Base-by-base conservation (phyloP, 2,888 invertebrate species). In the Yponomeuta malinellus region DNA sequence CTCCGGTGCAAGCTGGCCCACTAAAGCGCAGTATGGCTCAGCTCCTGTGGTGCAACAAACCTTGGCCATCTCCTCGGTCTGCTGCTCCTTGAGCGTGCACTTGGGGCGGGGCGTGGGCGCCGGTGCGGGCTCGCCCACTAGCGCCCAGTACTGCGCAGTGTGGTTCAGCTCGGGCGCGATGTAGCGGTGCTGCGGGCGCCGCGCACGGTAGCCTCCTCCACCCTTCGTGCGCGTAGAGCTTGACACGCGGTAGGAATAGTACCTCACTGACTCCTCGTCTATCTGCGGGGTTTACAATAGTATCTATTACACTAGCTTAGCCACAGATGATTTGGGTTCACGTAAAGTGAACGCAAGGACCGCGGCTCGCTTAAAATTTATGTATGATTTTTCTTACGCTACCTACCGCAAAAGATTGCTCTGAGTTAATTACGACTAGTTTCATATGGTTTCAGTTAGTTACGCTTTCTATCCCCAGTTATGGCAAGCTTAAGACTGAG, bases 91-190 rank as follows among this genome's bases (percentile, higher is more conserved):
- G 71, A 91, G 79, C 59, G 90, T 89, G 74, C 92, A 92, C 76
- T 91, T 91, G 73, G 84, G 85, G 72, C 89, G 87, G 90, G 29
- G 81, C 87, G 23, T 75, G 0, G 83, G 77, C 0, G 75, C 72
- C 2, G 83, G 81, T 0, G 91, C 89, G 6, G 90, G 88, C 78
- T 91, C 91, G 72, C 90, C 90, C 72, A 90, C 89, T 29, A 91
- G 75, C 0, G 91, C 90, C 92, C 91, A 91, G 77, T 92, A 91
- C 71, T 89, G 88, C 4, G 88, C 90, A 0, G 92, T 91, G 75
- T 89, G 87, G 79, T 91, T 91, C 72, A 91, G 89, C 75, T 91
- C 92, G 0, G 92, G 92, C 0, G 91, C 91, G 71, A 92, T 84
- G 77, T 92, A 92, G 63, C 91, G 84, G 72, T 92, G 91, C 73